Evolutionary conservation across 2,888 invertebrate species (phyloP), one percentile per base, ranked within the genome.

Genomic region (Parasteatoda lunata): DNA sequence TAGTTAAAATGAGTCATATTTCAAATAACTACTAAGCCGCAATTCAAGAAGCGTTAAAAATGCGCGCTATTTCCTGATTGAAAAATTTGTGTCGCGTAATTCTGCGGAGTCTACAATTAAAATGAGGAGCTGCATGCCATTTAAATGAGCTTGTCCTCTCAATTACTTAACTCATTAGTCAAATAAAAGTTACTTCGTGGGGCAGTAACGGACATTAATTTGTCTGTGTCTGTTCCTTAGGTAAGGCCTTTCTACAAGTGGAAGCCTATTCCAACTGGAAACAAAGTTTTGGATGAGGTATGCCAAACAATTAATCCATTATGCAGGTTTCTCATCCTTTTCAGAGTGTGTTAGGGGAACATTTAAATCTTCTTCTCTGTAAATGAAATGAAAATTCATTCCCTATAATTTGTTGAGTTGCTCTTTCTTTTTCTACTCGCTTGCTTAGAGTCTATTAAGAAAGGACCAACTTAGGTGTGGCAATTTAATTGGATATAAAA

Each of bases 91-190:
- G 30, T 47, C 51, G 70, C 78, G 73, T 69, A 73, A 84, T 84
- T 73, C 78, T 73, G 78, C 54, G 52, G 73, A 76, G 59, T 48
- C 77, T 64, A 80, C 81, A 86, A 86, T 86, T 86, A 86, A 86
- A 86, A 86, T 77, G 72, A 86, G 77, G 77, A 30, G 76, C 51
- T 76, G 86, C 48, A 81, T 81, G 81, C 81, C 80, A 86, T 81
- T 86, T 81, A 86, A 86, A 81, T 86, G 86, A 86, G 86, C 81
- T 64, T 86, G 86, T 86, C 86, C 80, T 86, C 86, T 81, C 86
- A 86, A 86, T 86, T 86, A 86, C 81, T 76, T 71, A 76, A 70
- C 86, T 86, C 86, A 86, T 86, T 86, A 86, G 86, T 86, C 86
- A 86, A 86, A 81, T 81, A 86, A 86, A 86, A 86, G 71, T 81